Evolutionary conservation across 2,113 vertebrate species (phyloP), one percentile per base, ranked within the genome.

Genomic region (Cyrtonyx montezumae): DNA sequence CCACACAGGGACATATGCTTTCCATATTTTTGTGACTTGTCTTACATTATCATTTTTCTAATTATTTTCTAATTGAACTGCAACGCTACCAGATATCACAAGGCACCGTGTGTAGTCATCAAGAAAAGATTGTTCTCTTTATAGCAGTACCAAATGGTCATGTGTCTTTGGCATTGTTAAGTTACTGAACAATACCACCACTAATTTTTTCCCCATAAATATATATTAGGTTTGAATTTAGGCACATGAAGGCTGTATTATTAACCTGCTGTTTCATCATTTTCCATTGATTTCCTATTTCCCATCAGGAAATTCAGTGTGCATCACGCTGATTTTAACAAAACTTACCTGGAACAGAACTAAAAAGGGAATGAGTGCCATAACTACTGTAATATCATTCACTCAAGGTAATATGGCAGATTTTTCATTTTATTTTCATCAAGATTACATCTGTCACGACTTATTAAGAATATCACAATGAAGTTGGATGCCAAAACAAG

Each of bases 171-270:
- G 89, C 71, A 81, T 8, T 74, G 81, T 42, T 42, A 55, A n/a
- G 46, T 79, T 26, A 19, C 56, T 32, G n/a, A 79, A 84, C 53
- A 51, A 28, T 55, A 71, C 30, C 58, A 16, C 18, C 18, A 7
- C 51, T 42, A 67, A 30, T n/a, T 77, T 46, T 80, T 56, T 18
- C 62, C 37, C 68, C 23, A 7, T 62, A 37, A 83, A 30, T 22
- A 55, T 63, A 80, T 87, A 87, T 61, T 51, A 90, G 59, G 46
- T 88, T 80, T 92, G 26, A 84, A 66, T 78, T 93, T 43, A 76
- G 83, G 22, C 14, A 88, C 34, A 37, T 65, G 55, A 79, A 90
- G 43, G 1, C 34, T 76, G 12, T 94, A 28, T 77, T 79, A 55
- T 82, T 92, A 95, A 94, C 40, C 45, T 77, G 53, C n/a, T 22